Evolutionary conservation across 1,140 invertebrate genomes (phyloP).

Genomic region (Papilio machaon): DNA sequence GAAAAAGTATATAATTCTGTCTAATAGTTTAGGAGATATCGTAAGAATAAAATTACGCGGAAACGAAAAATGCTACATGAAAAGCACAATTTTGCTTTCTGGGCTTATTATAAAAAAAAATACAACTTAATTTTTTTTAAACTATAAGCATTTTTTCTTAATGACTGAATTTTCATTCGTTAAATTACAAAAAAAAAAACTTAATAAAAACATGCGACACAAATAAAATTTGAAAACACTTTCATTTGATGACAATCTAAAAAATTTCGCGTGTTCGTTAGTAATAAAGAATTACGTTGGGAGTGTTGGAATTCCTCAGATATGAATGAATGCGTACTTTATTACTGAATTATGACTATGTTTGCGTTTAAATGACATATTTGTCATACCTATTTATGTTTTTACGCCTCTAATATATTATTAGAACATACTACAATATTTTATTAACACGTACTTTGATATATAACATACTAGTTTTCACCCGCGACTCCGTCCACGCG

Average conservation of each 20-base stretch:
- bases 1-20: too few species aligned
- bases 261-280: background rate
- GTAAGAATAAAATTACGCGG: too few species aligned
- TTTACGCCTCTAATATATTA: background rate
- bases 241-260: background rate
- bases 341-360: background rate
- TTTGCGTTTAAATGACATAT: background rate
- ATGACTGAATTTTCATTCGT: background rate
- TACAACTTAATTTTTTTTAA: background rate
- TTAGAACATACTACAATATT: background rate
- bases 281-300: background rate
- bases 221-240: background rate
- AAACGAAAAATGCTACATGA: too few species aligned
- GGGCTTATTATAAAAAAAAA: too few species aligned
- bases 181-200: background rate
- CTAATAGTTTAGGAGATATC: too few species aligned
- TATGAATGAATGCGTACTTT: background rate
- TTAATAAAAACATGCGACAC: background rate
- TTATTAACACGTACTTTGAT: too few species aligned
- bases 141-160: background rate
- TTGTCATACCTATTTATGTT: conserved; percentile 6
- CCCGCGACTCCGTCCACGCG: too few species aligned
- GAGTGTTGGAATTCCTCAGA: background rate
- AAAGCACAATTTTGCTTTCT: too few species aligned
- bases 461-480: too few species aligned